Evolutionary conservation across 2,888 invertebrate species (phyloP).

Genomic region (Meganola albula): DNA sequence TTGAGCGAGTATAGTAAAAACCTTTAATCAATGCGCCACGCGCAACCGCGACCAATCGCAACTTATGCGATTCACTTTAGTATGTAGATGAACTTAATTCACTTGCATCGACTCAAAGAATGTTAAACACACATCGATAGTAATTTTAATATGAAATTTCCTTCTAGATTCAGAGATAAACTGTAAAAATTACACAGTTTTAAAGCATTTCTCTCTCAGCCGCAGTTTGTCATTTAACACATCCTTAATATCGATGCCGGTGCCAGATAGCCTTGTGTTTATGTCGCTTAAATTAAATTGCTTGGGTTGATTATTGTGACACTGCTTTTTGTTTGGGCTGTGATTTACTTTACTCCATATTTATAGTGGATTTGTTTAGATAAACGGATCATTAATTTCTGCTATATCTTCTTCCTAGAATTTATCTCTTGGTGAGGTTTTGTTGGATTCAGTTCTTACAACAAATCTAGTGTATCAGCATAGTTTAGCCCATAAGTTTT

Average conservation of each 20-base stretch:
- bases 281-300: slow-evolving; percentile 73
- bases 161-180: slow-evolving; percentile 58
- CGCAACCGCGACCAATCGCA: slow-evolving; percentile 39
- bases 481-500: too few species aligned
- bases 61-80: slow-evolving; percentile 37
- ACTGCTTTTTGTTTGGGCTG: slow-evolving; percentile 55
- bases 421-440: too few species aligned
- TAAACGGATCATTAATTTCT: too few species aligned
- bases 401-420: too few species aligned
- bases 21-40: slow-evolving; percentile 48
- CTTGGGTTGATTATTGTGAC: slow-evolving; percentile 69
- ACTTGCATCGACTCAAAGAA: slow-evolving; percentile 35
- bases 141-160: slow-evolving; percentile 58
- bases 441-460: too few species aligned
- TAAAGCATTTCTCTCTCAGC: slow-evolving; percentile 62
- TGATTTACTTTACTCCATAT: slow-evolving; percentile 54
- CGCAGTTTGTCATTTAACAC: slow-evolving; percentile 73
- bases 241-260: slow-evolving; percentile 71
- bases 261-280: slow-evolving; percentile 68
- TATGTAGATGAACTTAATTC: slow-evolving; percentile 51
- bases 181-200: slow-evolving; percentile 63
- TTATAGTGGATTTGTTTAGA: too few species aligned
- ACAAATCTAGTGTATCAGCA: too few species aligned
- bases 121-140: slow-evolving; percentile 51
- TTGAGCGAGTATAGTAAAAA: slow-evolving; percentile 46